phyloP scores from a whole-genome alignment of 2,113 vertebrate genomes.

The Scopus umbretta region DNA sequence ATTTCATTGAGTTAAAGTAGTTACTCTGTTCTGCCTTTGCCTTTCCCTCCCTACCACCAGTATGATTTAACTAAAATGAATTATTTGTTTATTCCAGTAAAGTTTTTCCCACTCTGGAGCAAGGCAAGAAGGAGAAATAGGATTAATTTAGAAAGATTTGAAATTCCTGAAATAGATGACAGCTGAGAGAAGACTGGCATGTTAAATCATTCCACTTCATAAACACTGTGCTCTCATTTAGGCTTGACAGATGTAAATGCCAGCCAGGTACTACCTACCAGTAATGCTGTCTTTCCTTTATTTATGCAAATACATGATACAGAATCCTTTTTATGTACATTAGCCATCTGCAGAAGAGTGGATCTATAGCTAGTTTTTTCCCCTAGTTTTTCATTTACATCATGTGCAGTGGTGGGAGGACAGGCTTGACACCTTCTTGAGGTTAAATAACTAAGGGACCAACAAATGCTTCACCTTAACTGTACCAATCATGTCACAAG shows the following conservation, averaged over 20 bases:
- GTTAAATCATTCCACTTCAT: constrained; percentile 47
- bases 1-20: constrained; percentile 4
- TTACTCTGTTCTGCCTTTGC: neutral
- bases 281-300: constrained; percentile 3
- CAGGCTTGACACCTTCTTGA: constrained; percentile 14
- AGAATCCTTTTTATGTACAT: neutral
- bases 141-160: constrained; percentile 50
- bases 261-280: constrained; percentile 42
- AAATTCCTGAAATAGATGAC: constrained; percentile 54
- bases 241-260: constrained; percentile 57
- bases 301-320: constrained; percentile 32
- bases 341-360: neutral
- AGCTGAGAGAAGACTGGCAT: constrained; percentile 47
- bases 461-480: neutral
- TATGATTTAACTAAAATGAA: neutral
- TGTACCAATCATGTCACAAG: neutral
- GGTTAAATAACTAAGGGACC: constrained; percentile 33
- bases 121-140: neutral
- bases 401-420: neutral
- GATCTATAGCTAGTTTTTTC: neutral
- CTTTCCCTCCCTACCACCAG: neutral
- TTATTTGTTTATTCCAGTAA: constrained; percentile 41
- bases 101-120: neutral
- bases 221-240: constrained; percentile 39
- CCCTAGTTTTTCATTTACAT: neutral